Evolutionary conservation across 2,797 vertebrate genomes (phyloP).

Genomic region (Sparus aurata): DNA sequence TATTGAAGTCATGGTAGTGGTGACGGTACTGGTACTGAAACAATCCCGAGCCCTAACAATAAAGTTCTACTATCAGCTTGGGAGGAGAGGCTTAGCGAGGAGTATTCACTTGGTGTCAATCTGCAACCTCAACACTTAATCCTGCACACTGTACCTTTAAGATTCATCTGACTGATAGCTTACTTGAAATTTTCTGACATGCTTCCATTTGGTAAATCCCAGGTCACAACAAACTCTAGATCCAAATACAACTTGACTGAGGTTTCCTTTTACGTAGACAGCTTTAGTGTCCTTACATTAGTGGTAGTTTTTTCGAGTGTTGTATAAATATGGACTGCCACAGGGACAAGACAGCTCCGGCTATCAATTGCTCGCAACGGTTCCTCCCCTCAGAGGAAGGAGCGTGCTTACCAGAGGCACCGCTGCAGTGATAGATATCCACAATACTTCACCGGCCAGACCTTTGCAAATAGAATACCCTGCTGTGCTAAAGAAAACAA

Average conservation of each 20-base stretch:
- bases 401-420: slow-evolving; percentile 87
- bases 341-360: slow-evolving; percentile 64
- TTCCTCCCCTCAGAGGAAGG: slow-evolving; percentile 71
- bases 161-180: slow-evolving; percentile 5
- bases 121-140: no score
- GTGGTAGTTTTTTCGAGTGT: slow-evolving; percentile 19
- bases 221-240: slow-evolving; percentile 2
- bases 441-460: slow-evolving; percentile 94
- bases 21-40: no score
- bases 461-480: slow-evolving; percentile 99
- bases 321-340: slow-evolving; percentile 49
- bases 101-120: no score
- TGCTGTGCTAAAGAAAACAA: slow-evolving; percentile 99
- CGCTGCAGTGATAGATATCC: slow-evolving; percentile 92
- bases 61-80: no score
- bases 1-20: no score
- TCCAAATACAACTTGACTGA: neutral
- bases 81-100: no score
- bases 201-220: slow-evolving; percentile 19
- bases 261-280: neutral
- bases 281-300: slow-evolving; percentile 23
- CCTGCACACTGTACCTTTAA: no score
- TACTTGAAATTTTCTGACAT: neutral
- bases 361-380: slow-evolving; percentile 68
- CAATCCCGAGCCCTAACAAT: no score